A percentile compares a stretch with the other conserved stretches of the same genome.
Conservation (phyloP, 2,113 vertebrate genomes). For the Trogon surrucura region DNA sequence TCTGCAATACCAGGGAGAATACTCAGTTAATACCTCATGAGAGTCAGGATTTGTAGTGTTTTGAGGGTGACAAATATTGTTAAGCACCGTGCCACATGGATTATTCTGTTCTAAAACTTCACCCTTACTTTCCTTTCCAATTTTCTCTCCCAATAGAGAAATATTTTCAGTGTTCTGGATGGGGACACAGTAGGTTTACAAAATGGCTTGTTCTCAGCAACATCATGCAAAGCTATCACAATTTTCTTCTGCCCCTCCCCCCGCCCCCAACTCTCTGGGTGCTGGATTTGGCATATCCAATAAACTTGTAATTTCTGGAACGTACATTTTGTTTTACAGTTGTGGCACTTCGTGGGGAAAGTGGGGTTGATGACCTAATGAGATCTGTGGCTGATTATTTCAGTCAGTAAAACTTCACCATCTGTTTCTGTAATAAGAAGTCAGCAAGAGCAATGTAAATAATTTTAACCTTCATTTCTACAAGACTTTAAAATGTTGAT, state of each 20-base stretch:
- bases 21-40: neutral
- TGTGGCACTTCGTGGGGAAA: constrained; percentile 20
- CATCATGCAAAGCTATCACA: neutral
- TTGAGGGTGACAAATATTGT: neutral
- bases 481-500: constrained; percentile 29
- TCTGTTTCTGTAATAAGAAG: constrained; percentile 65
- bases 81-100: neutral
- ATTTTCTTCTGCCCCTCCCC: neutral
- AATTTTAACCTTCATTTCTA: constrained; percentile 31
- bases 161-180: neutral
- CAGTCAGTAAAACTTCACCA: constrained; percentile 43
- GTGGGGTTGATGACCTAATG: constrained; percentile 35
- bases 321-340: constrained; percentile 46
- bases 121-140: neutral
- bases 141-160: neutral
- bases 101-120: neutral
- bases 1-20: neutral
- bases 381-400: neutral
- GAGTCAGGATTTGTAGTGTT: neutral
- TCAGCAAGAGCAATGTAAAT: constrained; percentile 46
- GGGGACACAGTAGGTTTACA: neutral
- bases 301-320: constrained; percentile 55
- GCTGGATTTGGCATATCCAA: constrained; percentile 36
- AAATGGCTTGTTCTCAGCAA: neutral
- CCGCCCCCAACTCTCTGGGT: neutral